Percentiles rank a stretch among this genome's conserved stretches.
These are phyloP conservation scores for Zootoca vivipara DNA, from an alignment of 2,113 vertebrate species.

Conservation along the genomic window DNA sequence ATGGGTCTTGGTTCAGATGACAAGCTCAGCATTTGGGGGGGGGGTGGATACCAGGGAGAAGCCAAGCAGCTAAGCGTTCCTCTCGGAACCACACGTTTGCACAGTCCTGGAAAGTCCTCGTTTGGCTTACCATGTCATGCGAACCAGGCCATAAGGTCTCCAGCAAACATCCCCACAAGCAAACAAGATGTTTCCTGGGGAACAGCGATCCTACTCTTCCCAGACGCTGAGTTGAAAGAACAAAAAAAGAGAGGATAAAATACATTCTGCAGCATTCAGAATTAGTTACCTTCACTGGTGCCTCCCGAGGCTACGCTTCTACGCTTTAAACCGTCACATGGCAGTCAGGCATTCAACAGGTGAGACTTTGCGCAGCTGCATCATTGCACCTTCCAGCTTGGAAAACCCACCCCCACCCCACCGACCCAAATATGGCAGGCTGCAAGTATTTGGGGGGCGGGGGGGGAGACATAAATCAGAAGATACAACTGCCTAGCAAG, in stretches of 20 bases:
- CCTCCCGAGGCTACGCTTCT: background rate
- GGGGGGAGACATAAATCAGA: background rate
- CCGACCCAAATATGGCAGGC: background rate
- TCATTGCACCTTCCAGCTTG: background rate
- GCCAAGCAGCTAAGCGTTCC: no score
- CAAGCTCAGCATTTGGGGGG: no score
- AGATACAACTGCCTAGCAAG: background rate
- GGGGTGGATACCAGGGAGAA: no score
- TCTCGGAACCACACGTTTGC: no score
- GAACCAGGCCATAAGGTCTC: background rate
- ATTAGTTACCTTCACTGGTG: accelerated
- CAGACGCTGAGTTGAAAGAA: background rate
- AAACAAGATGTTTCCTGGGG: background rate
- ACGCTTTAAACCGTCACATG: background rate
- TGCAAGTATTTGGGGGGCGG: background rate
- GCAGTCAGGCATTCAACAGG: background rate
- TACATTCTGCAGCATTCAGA: background rate
- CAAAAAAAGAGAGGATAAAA: no score
- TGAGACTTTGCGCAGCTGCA: background rate
- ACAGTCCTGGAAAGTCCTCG: no score
- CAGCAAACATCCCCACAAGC: background rate
- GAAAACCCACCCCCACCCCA: background rate
- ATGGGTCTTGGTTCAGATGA: no score
- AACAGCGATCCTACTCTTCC: background rate
- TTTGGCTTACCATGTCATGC: no score